Conservation (phyloP, 2,888 invertebrate genomes). For the Venusia cambrica region DNA sequence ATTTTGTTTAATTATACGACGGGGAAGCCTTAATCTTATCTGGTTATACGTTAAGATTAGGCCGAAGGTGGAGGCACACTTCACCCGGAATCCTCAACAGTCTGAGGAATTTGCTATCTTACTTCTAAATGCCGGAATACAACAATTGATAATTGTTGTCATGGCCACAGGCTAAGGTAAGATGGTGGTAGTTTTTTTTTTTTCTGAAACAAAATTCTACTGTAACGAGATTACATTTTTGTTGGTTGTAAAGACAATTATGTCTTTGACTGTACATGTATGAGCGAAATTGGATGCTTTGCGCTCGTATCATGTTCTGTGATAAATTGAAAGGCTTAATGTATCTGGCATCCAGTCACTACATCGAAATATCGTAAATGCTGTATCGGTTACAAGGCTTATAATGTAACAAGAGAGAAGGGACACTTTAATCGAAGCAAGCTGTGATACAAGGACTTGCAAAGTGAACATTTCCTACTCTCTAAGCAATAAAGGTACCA, state of each 20-base stretch:
- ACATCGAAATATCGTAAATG: constrained; percentile 9
- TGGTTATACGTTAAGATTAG: no score
- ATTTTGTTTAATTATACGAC: no score
- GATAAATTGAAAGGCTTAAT: constrained; percentile 14
- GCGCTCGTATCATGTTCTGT: constrained; percentile 14
- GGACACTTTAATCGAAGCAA: constrained; percentile 4
- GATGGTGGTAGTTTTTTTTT: no score
- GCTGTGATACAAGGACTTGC: constrained; percentile 5
- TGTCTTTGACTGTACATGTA: constrained; percentile 3
- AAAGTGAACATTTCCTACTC: not conserved
- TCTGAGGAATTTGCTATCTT: no score
- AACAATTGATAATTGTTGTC: no score
- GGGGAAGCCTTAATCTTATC: no score
- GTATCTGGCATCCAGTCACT: constrained; percentile 13
- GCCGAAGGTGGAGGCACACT: no score
- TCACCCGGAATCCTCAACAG: no score
- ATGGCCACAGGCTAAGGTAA: no score
- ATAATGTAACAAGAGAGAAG: not conserved
- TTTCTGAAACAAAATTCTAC: no score
- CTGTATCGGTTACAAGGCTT: constrained; percentile 5
- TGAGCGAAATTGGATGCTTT: constrained; percentile 10
- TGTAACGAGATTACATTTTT: no score
- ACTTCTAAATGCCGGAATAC: no score
- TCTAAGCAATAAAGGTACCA: not conserved
- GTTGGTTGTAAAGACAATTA: not conserved